Evolutionary conservation across 2,113 vertebrate species (phyloP), one percentile per base, ranked within the genome.

Genomic region (Carlito syrichta): DNA sequence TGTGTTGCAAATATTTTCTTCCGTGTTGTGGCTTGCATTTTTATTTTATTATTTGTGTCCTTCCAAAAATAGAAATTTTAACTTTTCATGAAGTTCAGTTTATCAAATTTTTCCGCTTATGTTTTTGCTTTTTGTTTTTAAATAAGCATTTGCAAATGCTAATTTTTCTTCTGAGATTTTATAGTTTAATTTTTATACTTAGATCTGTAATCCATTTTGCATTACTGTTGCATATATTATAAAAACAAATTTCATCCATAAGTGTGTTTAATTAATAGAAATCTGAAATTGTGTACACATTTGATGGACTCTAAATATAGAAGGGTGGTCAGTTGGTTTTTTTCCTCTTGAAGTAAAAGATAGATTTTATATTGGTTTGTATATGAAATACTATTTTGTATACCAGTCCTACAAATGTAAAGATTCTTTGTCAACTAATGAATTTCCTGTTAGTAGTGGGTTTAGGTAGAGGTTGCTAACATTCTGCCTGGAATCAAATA

Each of bases 231-330:
- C 35, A n/a, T 58, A 8, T 45, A n/a, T 9, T 35, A 3, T 62
- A 54, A 90, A 96, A 89, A 90, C 35, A 89, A 48, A 60, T 94
- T 86, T 90, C 35, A 56, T 89, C 6, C 48, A 35, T 48, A 84
- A 58, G 35, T 5, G 19, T 82, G 3, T 56, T 77, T 94, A 81
- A 40, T 68, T 86, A 86, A 81, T 35, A 82, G 48, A 66, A 58
- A 1, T 43, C 14, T 79, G 25, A 89, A 83, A 35, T 52, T 77
- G 68, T 66, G 32, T 73, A 58, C 10, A 27, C 17, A 54, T 85
- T 76, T 71, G 30, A 81, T 54, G 45, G 19, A 19, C 11, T 68
- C 22, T 56, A 27, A 89, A 30, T 92, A n/a, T 43, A 74, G 48
- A 89, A n/a, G 2, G 38, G 91, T n/a, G n/a, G 14, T 62, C 69